These are phyloP conservation scores for Drosophila bifasciata DNA, from an alignment of 1,140 invertebrate genomes.

Conservation along the genomic window DNA sequence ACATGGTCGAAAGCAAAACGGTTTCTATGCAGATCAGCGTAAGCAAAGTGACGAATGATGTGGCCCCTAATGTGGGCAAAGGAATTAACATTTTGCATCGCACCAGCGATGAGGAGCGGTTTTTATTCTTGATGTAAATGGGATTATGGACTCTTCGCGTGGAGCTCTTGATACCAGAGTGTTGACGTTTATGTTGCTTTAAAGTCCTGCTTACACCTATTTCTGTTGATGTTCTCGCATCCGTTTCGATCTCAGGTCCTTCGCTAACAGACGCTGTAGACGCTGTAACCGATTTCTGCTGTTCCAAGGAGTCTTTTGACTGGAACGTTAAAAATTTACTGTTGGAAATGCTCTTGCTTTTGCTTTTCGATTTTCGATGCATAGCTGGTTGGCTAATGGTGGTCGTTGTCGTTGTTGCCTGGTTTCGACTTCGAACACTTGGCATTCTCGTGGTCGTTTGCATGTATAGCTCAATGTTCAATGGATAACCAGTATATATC, in stretches of 20 bases:
- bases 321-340: background rate
- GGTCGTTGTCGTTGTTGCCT: constrained; percentile 9
- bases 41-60: constrained; percentile 88
- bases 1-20: constrained; percentile 89
- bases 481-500: constrained; percentile 5
- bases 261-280: background rate
- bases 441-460: constrained; percentile 27
- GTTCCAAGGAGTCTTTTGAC: background rate
- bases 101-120: constrained; percentile 1
- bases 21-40: constrained; percentile 91
- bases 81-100: constrained; percentile 59
- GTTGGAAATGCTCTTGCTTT: constrained; percentile 42
- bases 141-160: background rate
- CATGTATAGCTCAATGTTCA: constrained; percentile 11
- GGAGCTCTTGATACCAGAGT: constrained; percentile 1
- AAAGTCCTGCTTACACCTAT: background rate
- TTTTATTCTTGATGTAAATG: constrained; percentile 7
- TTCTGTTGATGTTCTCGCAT: background rate
- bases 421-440: constrained; percentile 38
- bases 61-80: constrained; percentile 84
- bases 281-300: background rate
- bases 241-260: background rate
- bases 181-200: background rate
- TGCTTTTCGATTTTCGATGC: constrained; percentile 67
- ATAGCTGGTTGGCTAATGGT: constrained; percentile 42